phyloP scores from a whole-genome alignment of 2,888 invertebrate genomes.

The Linnaemya vulpina region DNA sequence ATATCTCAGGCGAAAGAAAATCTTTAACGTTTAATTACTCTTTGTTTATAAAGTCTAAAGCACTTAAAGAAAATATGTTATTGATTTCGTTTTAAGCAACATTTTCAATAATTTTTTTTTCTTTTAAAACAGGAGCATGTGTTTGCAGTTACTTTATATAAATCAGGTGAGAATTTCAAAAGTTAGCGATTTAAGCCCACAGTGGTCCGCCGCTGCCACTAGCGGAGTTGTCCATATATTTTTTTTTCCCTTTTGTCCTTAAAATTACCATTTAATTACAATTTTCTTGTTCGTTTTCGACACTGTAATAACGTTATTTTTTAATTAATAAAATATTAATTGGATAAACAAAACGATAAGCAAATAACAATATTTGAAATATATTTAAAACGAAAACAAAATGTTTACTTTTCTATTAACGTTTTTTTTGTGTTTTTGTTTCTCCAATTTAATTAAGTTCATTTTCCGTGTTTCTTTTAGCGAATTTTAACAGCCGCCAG shows the following conservation, averaged over 20 bases:
- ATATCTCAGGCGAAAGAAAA: too few species aligned
- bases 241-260: background rate
- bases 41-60: too few species aligned
- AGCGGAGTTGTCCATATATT: background rate
- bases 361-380: constrained; percentile 23
- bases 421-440: background rate
- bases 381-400: background rate
- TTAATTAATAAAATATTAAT: constrained; percentile 40
- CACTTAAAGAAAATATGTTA: too few species aligned
- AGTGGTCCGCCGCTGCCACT: too few species aligned
- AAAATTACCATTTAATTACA: background rate
- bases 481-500: background rate
- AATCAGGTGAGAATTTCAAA: too few species aligned
- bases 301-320: background rate
- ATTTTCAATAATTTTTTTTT: too few species aligned
- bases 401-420: constrained; percentile 15
- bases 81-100: too few species aligned
- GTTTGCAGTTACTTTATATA: too few species aligned
- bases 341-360: background rate
- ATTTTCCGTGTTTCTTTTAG: background rate
- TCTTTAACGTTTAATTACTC: too few species aligned
- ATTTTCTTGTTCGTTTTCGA: constrained; percentile 5
- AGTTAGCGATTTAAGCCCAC: too few species aligned
- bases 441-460: background rate
- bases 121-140: too few species aligned